Evolutionary conservation across 2,888 invertebrate species (phyloP), one percentile per base, ranked within the genome.

Genomic region (Pristionchus maxplancki): DNA sequence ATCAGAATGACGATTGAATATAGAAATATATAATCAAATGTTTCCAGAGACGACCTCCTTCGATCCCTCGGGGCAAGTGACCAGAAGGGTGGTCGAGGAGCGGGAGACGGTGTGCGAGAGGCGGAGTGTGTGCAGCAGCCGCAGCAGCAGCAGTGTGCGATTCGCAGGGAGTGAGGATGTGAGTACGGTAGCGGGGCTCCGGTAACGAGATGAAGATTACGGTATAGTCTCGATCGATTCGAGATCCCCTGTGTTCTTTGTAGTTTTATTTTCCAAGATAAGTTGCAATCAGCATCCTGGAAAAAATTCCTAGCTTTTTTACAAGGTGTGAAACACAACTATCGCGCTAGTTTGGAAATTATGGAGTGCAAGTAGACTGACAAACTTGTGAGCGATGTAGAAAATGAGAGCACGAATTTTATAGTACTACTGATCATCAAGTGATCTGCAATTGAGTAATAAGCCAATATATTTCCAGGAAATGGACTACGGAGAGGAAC

Each of bases 141-240:
- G 53, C 31, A 83, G 82, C 53, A 50, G 82, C 78, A 20, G 71
- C 81, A 83, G 82, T 34, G 53, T 83, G 17, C 82, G 28, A 1
- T 78, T 78, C 13, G 81, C 81, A 28, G 81, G 40, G 13, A 83
- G 82, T 17, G 82, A 83, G 28, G 82, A 83, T 83, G 82, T 83
- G 53, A 83, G 82, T 83, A 50, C 74, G 74, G 40, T 74, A 74
- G 74, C 4, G 3, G 74, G n/a, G n/a, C n/a, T n/a, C n/a, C n/a
- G n/a, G n/a, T n/a, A n/a, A n/a, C n/a, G n/a, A n/a, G n/a, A 1
- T 15, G 5, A 3, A 1, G 50, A 13, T 11, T 50, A 17, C 17
- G 50, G 50, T 50, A 17, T 9, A 13, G 50, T 50, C 15, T 50
- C 20, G 48, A 48, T 48, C 48, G 58, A 58, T 58, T 58, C 8